Percentiles rank a stretch among this genome's conserved stretches.
phyloP scores from a whole-genome alignment of 2,888 invertebrate genomes.

The Oithona nana region DNA sequence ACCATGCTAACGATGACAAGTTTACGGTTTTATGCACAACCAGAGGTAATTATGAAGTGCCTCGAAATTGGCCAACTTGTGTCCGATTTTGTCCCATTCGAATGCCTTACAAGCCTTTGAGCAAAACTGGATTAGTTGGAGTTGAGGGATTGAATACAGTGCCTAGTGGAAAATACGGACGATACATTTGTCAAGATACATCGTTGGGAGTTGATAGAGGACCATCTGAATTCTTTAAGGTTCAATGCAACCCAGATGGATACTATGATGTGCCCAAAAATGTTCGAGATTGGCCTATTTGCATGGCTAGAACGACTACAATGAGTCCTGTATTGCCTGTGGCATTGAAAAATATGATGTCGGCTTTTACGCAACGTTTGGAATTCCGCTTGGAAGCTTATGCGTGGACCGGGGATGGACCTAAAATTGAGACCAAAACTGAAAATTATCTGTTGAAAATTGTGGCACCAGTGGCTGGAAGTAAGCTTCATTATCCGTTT shows the following conservation, averaged over 20 bases:
- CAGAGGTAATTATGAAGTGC: neutral
- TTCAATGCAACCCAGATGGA: neutral
- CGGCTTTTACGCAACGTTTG: neutral
- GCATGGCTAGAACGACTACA: neutral
- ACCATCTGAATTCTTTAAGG: neutral
- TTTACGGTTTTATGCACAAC: neutral
- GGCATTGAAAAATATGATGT: neutral
- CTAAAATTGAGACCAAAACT: no score
- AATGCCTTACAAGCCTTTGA: neutral
- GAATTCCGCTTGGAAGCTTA: neutral
- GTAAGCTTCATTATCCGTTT: no score
- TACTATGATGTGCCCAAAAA: neutral
- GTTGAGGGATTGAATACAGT: neutral
- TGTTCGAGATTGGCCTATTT: conserved; percentile 5
- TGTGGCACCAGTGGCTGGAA: neutral
- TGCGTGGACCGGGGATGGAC: neutral
- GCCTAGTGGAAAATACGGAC: neutral
- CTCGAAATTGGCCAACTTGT: conserved; percentile 1
- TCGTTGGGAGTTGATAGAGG: conserved; percentile 7
- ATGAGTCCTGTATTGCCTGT: neutral
- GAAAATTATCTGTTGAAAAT: no score
- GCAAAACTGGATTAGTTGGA: neutral
- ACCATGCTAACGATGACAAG: neutral
- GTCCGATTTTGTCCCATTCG: neutral
- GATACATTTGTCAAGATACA: neutral